These are phyloP conservation scores for Trypoxylus dichotomus DNA, from an alignment of 1,140 invertebrate genomes.

Conservation along the genomic window DNA sequence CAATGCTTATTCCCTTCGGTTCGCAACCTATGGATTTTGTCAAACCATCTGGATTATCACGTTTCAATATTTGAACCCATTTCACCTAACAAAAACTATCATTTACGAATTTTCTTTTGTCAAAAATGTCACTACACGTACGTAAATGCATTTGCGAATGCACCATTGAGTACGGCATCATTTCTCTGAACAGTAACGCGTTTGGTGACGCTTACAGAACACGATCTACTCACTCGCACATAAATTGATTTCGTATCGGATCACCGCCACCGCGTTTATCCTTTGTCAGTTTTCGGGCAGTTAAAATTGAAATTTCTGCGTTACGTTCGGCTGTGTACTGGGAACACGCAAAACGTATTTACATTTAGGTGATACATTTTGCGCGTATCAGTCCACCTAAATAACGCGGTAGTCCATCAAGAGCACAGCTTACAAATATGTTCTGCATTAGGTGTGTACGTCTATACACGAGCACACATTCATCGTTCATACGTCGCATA, in stretches of 20 bases:
- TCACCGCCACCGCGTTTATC: neutral
- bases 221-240: neutral
- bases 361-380: neutral
- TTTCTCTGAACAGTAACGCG: neutral
- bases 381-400: neutral
- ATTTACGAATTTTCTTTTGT: no score
- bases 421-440: neutral
- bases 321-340: neutral
- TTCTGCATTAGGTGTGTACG: neutral
- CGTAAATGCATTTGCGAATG: neutral
- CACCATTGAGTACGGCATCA: neutral
- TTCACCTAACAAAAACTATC: no score
- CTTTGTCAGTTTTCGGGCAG: conserved; percentile 15
- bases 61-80: no score
- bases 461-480: neutral
- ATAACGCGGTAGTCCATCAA: neutral
- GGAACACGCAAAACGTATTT: neutral
- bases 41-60: no score
- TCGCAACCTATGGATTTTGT: no score
- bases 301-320: conserved; percentile 4
- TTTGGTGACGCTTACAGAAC: neutral
- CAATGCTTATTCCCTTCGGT: no score
- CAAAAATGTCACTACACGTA: no score
- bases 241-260: conserved; percentile 7
- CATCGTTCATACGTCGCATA: neutral